Percentiles rank a stretch among this genome's conserved stretches.
phyloP scores from a whole-genome alignment of 2,888 invertebrate genomes.

The Keiferia lycopersicella region DNA sequence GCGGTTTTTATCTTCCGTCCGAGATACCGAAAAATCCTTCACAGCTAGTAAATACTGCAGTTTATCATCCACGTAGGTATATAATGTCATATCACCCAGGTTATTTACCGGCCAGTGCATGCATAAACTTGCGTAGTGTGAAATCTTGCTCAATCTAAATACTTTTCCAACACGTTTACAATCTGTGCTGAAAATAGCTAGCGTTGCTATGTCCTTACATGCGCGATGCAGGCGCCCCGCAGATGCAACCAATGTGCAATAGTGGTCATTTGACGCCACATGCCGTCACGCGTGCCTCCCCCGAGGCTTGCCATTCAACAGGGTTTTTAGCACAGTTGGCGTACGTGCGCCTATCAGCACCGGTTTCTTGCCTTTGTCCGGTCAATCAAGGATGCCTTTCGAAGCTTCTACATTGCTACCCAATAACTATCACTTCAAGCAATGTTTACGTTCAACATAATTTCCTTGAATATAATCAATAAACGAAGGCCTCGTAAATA shows the following conservation, averaged over 20 bases:
- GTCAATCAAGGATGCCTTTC: slow-evolving; percentile 27
- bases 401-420: slow-evolving; percentile 12
- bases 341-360: slow-evolving; percentile 12
- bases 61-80: too few species aligned
- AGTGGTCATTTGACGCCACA: slow-evolving; percentile 19
- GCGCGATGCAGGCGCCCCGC: background rate
- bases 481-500: background rate
- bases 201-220: background rate
- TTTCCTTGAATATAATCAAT: background rate
- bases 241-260: slow-evolving; percentile 14
- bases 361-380: slow-evolving; percentile 26
- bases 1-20: too few species aligned
- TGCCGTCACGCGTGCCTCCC: slow-evolving; percentile 21
- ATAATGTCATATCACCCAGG: too few species aligned
- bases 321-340: slow-evolving; percentile 12
- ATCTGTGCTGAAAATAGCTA: background rate
- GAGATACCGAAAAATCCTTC: too few species aligned
- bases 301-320: slow-evolving; percentile 16
- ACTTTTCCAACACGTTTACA: background rate
- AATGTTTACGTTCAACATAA: background rate
- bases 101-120: too few species aligned
- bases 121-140: too few species aligned
- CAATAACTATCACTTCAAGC: background rate
- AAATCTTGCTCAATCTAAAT: too few species aligned
- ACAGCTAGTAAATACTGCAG: too few species aligned